Percentiles rank a stretch among this genome's conserved stretches.
These are phyloP conservation scores for Pachycephus smyrnensis DNA, from an alignment of 2,888 invertebrate genomes.

Conservation along the genomic window DNA sequence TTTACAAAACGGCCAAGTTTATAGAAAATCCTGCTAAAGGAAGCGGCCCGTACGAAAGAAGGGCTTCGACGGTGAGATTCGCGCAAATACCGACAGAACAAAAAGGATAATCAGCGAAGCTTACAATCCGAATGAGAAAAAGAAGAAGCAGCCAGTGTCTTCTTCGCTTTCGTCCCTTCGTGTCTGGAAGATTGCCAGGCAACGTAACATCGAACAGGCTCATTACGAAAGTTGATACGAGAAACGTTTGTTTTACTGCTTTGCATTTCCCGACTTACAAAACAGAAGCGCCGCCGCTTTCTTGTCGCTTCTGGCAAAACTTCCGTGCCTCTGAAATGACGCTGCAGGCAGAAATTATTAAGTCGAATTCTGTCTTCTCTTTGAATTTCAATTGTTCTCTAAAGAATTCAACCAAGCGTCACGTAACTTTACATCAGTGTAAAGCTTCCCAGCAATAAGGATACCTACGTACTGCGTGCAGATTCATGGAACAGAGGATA, in stretches of 20 bases:
- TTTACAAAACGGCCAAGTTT: conserved; percentile 40
- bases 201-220: conserved; percentile 54
- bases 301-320: neutral
- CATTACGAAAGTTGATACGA: conserved; percentile 62
- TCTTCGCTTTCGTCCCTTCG: conserved; percentile 21
- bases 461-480: neutral
- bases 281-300: conserved; percentile 15
- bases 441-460: neutral
- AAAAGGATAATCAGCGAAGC: neutral
- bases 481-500: neutral
- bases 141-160: neutral
- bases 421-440: neutral
- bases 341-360: neutral
- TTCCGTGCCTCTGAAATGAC: neutral
- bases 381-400: neutral
- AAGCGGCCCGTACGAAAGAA: conserved; percentile 32
- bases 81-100: neutral
- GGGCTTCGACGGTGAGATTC: neutral
- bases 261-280: conserved; percentile 46
- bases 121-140: neutral
- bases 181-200: conserved; percentile 57
- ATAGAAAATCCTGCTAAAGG: conserved; percentile 45
- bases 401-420: neutral
- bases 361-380: neutral
- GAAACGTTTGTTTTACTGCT: conserved; percentile 44